Evolutionary conservation across 2,888 invertebrate genomes (phyloP).

Genomic region (Choristoneura rosaceana): DNA sequence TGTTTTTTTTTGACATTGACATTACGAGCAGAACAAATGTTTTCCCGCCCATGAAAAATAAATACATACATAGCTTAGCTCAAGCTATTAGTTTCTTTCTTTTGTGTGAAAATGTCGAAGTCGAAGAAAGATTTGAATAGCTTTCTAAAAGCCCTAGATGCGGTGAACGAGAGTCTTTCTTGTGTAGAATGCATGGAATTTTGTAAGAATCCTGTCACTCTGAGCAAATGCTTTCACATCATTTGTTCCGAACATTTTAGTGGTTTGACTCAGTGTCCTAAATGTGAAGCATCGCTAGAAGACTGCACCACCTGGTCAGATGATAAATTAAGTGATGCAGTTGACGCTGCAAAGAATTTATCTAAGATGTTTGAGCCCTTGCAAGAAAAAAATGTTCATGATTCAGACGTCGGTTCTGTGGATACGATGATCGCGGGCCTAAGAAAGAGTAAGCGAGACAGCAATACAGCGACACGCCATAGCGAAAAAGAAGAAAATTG

Average conservation of each 20-base stretch:
- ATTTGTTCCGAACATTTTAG: constrained; percentile 71
- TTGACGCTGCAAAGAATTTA: constrained; percentile 63
- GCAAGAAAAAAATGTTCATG: constrained; percentile 29
- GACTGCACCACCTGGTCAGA: constrained; percentile 60
- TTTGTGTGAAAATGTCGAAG: constrained; percentile 56
- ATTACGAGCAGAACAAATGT: neutral
- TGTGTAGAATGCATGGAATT: constrained; percentile 70
- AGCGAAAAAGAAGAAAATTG: neutral
- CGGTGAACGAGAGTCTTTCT: constrained; percentile 65
- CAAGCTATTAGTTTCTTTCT: neutral
- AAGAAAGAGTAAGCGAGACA: neutral
- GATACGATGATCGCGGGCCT: constrained; percentile 7
- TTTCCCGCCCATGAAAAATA: constrained; percentile 25
- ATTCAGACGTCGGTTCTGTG: constrained; percentile 1
- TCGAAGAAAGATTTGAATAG: constrained; percentile 55
- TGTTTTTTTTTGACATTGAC: too few species aligned
- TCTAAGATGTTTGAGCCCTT: constrained; percentile 59
- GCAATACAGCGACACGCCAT: neutral
- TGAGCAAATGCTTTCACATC: constrained; percentile 76
- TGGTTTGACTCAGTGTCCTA: constrained; percentile 63
- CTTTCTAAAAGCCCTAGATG: constrained; percentile 69
- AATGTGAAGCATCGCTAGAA: constrained; percentile 61
- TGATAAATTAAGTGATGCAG: constrained; percentile 57
- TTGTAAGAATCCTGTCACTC: constrained; percentile 69
- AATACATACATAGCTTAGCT: constrained; percentile 1